These are phyloP conservation scores for Nannoperca australis DNA, from an alignment of 2,797 vertebrate species.

Conservation along the genomic window DNA sequence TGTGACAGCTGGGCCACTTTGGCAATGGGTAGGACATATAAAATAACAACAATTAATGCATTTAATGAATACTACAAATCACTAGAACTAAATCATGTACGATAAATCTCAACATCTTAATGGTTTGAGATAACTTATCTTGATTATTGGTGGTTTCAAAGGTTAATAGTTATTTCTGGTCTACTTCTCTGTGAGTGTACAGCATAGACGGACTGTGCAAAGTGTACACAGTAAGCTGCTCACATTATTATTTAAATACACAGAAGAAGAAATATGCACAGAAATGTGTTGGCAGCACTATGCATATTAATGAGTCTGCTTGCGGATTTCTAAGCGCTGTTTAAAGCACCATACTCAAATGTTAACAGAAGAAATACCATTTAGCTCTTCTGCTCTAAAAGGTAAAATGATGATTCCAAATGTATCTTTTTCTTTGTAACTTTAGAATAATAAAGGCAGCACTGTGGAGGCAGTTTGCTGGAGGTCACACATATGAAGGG, in stretches of 20 bases:
- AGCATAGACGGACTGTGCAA: slow-evolving; percentile 16
- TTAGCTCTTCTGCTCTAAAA: slow-evolving; percentile 22
- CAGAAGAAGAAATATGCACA: slow-evolving; percentile 43
- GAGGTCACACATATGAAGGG: slow-evolving; percentile 1
- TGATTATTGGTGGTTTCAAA: slow-evolving; percentile 27
- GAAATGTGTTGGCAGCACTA: slow-evolving; percentile 35
- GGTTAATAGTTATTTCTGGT: slow-evolving; percentile 30
- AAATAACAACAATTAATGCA: slow-evolving; percentile 50
- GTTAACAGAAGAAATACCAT: slow-evolving; percentile 35
- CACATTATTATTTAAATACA: slow-evolving; percentile 53
- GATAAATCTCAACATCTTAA: slow-evolving; percentile 22
- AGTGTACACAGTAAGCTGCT: slow-evolving; percentile 37
- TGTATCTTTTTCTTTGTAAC: slow-evolving; percentile 12
- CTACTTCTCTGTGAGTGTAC: slow-evolving; percentile 16
- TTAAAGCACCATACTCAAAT: slow-evolving; percentile 26
- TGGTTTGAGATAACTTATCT: background rate
- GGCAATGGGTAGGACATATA: slow-evolving; percentile 30
- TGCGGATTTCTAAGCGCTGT: slow-evolving; percentile 35
- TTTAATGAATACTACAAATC: slow-evolving; percentile 42
- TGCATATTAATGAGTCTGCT: slow-evolving; percentile 54
- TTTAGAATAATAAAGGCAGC: slow-evolving; percentile 9
- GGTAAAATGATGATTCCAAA: slow-evolving; percentile 35
- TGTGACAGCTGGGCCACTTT: slow-evolving; percentile 42
- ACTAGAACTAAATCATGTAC: slow-evolving; percentile 18
- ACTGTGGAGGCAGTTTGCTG: background rate